Evolutionary conservation across 2,113 vertebrate species (phyloP).

Genomic region (Tyrannus savana): DNA sequence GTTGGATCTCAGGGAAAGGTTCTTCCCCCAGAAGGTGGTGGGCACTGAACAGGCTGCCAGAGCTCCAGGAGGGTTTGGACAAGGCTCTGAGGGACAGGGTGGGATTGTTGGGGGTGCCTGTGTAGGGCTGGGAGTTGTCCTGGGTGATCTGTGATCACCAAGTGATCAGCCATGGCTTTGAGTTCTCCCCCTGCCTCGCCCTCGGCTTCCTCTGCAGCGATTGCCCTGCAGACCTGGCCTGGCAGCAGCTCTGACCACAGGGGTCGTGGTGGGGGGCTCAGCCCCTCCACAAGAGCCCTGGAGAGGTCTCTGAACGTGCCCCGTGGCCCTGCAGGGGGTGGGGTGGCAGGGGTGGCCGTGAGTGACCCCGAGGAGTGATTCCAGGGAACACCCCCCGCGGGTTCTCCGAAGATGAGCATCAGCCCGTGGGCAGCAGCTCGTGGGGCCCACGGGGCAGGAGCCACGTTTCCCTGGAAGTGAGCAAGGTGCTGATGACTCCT

Average conservation of each 20-base stretch:
- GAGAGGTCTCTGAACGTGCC: no score
- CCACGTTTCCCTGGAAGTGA: not conserved
- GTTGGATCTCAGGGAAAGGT: not conserved
- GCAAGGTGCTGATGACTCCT: not conserved
- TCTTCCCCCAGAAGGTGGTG: not conserved
- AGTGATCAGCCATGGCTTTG: not conserved
- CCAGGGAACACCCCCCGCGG: not conserved
- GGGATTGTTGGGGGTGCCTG: not conserved
- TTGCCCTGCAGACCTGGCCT: no score
- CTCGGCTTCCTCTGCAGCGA: not conserved
- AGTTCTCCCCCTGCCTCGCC: not conserved
- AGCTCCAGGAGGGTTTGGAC: not conserved
- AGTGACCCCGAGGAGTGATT: not conserved
- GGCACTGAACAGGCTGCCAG: not conserved
- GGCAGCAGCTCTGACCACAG: not conserved
- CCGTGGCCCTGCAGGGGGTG: not conserved
- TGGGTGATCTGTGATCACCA: not conserved
- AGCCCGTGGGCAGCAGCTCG: not conserved
- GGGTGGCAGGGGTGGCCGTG: not conserved
- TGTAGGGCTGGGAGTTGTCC: not conserved
- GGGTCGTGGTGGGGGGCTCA: not conserved
- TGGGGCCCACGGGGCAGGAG: not conserved
- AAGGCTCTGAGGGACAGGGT: not conserved
- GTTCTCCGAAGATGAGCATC: not conserved
- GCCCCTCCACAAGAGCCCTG: not conserved